Base-by-base conservation (phyloP, 2,888 invertebrate genomes). In the Aphodius sticticus region DNA sequence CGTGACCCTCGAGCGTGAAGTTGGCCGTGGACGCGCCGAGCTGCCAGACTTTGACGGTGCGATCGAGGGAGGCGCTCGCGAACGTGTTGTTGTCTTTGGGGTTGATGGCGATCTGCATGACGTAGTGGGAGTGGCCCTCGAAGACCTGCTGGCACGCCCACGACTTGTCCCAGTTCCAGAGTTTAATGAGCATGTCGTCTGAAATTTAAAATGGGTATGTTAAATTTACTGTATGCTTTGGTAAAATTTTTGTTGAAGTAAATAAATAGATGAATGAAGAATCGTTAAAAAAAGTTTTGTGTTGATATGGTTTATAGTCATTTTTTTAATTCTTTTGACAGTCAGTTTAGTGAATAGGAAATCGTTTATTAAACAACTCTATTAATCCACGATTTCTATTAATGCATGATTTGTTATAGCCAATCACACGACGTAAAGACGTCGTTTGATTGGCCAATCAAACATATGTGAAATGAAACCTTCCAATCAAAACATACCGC, bases 51-150 rank as follows among this genome's bases (percentile, higher is more conserved):
- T 99, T 99, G 35, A 99, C 95, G 0, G 98, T 99, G 83, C 98
- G 94, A 90, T 99, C 99, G 70, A 99, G 92, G 70, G 99, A 99
- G n/a, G 99, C 99, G 85, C 98, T 98, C 14, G 99, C 99, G 90
- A 99, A 99, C 69, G 99, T 99, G 89, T 99, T 99, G 90, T 99
- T 99, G 88, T 99, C 99, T 89, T 99, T 99, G 0, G 99, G 99
- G 90, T 99, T 99, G 86, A 99, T 96, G 0, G 98, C 99, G 85
- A 99, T 96, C 90, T 99, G 99, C 99, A 99, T 99, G 1, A 99
- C 98, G 87, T 99, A 99, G 89, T 99, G 99, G 0, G 98, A 97
- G 90, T 99, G 99, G 0, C 99, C 99, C 88, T 99, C 99, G 88
- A 99, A 99, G 14, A 98, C 96, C 88, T 99, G 99, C 87, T 99